Conservation (phyloP, 2,113 vertebrate genomes). For the Scomber colias region DNA sequence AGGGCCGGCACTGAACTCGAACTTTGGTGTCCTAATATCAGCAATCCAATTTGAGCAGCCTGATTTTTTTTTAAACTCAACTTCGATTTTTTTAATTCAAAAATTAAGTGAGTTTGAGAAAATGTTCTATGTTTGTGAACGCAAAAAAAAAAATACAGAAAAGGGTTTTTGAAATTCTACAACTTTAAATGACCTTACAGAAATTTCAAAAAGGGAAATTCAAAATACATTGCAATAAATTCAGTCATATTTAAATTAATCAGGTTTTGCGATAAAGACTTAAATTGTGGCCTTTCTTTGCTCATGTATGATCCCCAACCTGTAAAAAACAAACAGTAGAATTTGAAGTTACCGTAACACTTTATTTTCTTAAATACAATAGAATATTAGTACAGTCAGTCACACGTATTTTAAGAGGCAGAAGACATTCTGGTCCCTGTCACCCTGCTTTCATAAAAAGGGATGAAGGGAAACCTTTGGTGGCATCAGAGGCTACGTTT, state of each 20-base stretch:
- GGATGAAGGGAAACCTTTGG: conserved; percentile 51
- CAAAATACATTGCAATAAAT: background rate
- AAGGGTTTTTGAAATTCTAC: no score
- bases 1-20: no score
- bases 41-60: no score
- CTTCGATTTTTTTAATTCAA: no score
- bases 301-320: background rate
- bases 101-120: no score
- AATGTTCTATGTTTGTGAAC: no score
- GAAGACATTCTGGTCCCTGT: conserved; percentile 67
- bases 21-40: no score
- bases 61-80: no score
- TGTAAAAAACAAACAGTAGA: conserved; percentile 18
- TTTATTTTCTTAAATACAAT: conserved; percentile 85
- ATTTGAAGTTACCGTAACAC: conserved; percentile 68
- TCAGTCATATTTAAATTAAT: background rate
- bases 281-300: background rate
- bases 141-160: no score
- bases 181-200: no score
- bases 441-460: conserved; percentile 58
- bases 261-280: background rate
- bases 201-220: no score
- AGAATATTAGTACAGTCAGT: conserved; percentile 84
- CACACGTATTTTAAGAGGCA: conserved; percentile 73
- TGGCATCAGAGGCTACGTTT: conserved; percentile 66